Conservation (phyloP, 2,797 vertebrate genomes). For the Galagoides demidoff region DNA sequence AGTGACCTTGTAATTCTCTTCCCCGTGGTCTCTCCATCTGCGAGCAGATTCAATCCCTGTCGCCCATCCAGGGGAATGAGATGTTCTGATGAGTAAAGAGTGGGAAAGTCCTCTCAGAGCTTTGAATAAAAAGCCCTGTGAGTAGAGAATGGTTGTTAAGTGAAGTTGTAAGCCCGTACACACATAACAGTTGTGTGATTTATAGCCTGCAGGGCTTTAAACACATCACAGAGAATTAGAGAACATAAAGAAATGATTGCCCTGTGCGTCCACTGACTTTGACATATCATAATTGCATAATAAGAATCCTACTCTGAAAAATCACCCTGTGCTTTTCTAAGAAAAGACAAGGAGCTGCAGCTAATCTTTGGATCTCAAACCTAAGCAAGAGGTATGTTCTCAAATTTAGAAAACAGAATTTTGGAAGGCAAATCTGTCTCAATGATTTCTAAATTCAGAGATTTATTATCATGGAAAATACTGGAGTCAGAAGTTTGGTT, state of each 20-base stretch:
- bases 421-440: neutral
- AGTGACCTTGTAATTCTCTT: conserved; percentile 7
- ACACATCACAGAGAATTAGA: conserved; percentile 19
- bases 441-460: conserved; percentile 34
- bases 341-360: neutral
- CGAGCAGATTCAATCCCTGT: conserved; percentile 37
- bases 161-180: conserved; percentile 7
- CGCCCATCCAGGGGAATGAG: conserved; percentile 14
- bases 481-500: neutral
- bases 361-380: conserved; percentile 25
- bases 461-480: conserved; percentile 15
- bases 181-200: conserved; percentile 55
- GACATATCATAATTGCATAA: neutral
- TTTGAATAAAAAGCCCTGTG: conserved; percentile 6
- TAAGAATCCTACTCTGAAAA: neutral
- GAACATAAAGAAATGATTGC: conserved; percentile 18
- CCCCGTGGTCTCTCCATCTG: conserved; percentile 16
- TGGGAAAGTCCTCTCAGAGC: conserved; percentile 30
- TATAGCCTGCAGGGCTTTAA: conserved; percentile 47
- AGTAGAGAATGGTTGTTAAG: neutral
- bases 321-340: neutral
- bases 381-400: neutral
- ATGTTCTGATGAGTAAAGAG: conserved; percentile 53
- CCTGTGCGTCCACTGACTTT: neutral
- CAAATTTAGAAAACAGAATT: conserved; percentile 45